Base-by-base conservation (phyloP, 2,797 vertebrate species). In the Rhynchotus rufescens region DNA sequence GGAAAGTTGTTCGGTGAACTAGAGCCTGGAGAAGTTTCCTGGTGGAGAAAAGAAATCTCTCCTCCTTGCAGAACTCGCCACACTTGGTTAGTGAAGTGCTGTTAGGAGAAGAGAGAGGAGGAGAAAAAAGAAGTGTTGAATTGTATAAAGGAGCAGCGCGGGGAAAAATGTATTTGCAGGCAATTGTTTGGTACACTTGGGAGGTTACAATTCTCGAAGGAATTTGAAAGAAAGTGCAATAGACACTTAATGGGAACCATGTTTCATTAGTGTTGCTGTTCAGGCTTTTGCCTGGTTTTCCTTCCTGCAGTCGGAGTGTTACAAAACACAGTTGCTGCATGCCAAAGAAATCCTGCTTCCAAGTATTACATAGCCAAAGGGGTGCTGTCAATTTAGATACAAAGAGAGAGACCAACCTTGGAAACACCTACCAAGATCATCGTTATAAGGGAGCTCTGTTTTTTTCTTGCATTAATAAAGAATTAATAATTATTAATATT, bases 241-340 rank as follows among this genome's bases (percentile, higher is more conserved):
- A 69, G 79, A 61, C 23, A 30, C 87, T 94, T 94, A 93, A 95
- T 96, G 94, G 87, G 94, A 86, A 61, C 61, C 80, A 22, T 11
- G 2, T 71, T 86, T 90, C 84, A 85, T 92, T 93, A 93, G 80
- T 12, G 32, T 44, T 26, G 92, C 86, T 36, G 52, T 7, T 71
- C 2, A n/a, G 34, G 60, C 36, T 26, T 73, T 79, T 85, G 77
- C 23, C 68, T 12, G 77, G 71, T n/a, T 13, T 69, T 74, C 69
- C 77, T 72, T 40, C 47, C 89, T n/a, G 65, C 49, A 13, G 38
- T 2, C 69, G 67, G 72, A 52, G 16, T 15, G 65, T 68, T 68
- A 49, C 79, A 69, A 78, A 79, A 38, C 91, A 23, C 66, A 64
- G 84, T 82, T 89, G 93, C 85, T 54, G 22, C 8, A 11, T 68